Evolutionary conservation across 2,113 vertebrate genomes (phyloP), one percentile per base, ranked within the genome.

Genomic region (Eupsittula cactorum): DNA sequence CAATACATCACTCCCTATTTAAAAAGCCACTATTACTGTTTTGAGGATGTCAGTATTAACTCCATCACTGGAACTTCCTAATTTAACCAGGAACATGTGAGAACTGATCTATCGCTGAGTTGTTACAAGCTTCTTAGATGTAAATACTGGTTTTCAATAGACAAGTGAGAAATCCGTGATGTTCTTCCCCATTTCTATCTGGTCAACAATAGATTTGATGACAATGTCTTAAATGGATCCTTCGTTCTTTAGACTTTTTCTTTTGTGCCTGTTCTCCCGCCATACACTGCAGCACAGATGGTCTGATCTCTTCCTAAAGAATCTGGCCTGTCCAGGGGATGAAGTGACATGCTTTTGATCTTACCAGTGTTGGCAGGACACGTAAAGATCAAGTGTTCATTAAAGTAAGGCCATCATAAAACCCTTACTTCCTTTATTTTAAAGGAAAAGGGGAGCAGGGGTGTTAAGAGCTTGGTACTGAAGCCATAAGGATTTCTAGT

Each of bases 221-320:
- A 16, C 73, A 24, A 6, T 27, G 27, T 53, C 3, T 3, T 82
- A 37, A 91, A 73, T 1, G 0, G 44, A 39, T 69, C 21, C 37
- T 53, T 29, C 52, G 7, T 53, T 79, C 21, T 88, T 71, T 2
- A 39, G 44, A 25, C 9, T 57, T 35, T 75, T 75, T 52, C n/a
- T 60, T 65, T 49, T 2, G 2, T 59, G 35, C 11, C 21, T 1
- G 0, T 86, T 87, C 17, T 74, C 41, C 31, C 5, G 1, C 17
- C 8, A 1, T 14, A 18, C 6, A 5, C 49, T 44, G 29, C 46
- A 47, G 83, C 39, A 47, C 64, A 77, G 59, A 42, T 53, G 74
- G 62, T 62, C 79, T 20, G 37, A 31, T 70, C 64, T 67, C 13
- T 63, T 94, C 70, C 49, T 62, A n/a, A 91, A 53, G 47, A 27